Evolutionary conservation across 2,888 invertebrate genomes (phyloP).

Genomic region (Odontocerum albicorne): DNA sequence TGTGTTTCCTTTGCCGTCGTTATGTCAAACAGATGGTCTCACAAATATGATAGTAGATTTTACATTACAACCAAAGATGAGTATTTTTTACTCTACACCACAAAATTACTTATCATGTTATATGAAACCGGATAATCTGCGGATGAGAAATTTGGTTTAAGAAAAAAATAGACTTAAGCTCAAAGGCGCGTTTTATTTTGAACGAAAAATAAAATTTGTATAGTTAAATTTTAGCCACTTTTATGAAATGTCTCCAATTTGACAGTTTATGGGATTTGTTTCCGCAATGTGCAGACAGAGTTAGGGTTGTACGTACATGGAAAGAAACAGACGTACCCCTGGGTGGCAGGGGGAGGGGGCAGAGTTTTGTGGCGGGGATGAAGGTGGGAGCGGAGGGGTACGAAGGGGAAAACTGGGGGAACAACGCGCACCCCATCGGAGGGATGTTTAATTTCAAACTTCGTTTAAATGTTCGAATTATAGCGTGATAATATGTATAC

Average conservation of each 20-base stretch:
- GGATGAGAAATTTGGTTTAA: conserved; percentile 7
- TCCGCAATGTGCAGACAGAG: conserved; percentile 10
- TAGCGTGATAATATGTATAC: too few species aligned
- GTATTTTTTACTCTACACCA: neutral
- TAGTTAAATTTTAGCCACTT: neutral
- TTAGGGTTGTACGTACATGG: conserved; percentile 28
- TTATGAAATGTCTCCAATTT: conserved; percentile 1
- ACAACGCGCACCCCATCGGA: conserved; percentile 22
- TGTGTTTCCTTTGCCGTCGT: neutral
- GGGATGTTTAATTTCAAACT: conserved; percentile 32
- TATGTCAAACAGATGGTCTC: neutral
- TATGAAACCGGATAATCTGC: neutral
- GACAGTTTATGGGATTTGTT: conserved; percentile 11
- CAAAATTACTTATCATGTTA: neutral
- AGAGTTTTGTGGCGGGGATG: conserved; percentile 39
- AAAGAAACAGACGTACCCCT: conserved; percentile 36
- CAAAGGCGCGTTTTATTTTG: conserved; percentile 4
- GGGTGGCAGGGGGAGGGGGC: conserved; percentile 42
- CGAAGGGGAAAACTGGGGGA: conserved; percentile 14
- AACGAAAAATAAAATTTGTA: conserved; percentile 2
- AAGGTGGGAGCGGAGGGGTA: conserved; percentile 33
- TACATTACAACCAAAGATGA: too few species aligned
- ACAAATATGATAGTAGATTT: neutral
- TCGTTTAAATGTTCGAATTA: neutral
- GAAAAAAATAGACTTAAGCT: conserved; percentile 1